A percentile compares a stretch with the other conserved stretches of the same genome.
phyloP scores from a whole-genome alignment of 2,888 invertebrate genomes.

The Tuta absoluta region DNA sequence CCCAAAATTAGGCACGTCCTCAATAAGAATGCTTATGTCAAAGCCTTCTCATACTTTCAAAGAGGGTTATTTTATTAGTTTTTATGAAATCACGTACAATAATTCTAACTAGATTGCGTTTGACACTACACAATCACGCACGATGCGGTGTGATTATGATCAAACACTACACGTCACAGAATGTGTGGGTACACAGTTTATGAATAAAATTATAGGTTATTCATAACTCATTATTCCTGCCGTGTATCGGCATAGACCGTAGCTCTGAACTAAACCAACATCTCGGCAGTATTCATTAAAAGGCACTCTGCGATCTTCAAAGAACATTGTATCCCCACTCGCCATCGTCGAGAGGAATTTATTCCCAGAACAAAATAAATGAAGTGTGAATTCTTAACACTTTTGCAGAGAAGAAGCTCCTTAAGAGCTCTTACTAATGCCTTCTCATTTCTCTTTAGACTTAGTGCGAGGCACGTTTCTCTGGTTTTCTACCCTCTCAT shows the following conservation, averaged over 20 bases:
- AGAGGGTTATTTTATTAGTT: no score
- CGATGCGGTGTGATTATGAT: no score
- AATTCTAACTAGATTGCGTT: no score
- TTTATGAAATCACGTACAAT: no score
- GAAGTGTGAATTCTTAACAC: slow-evolving; percentile 13
- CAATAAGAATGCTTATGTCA: no score
- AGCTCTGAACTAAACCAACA: neutral
- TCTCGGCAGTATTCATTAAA: neutral
- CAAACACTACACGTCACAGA: no score
- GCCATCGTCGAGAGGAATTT: slow-evolving; percentile 3
- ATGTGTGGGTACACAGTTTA: no score
- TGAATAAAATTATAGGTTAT: no score
- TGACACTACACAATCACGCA: no score
- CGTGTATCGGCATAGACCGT: neutral
- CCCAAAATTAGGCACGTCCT: no score
- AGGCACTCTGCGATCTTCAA: slow-evolving; percentile 1
- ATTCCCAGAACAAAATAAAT: slow-evolving; percentile 14
- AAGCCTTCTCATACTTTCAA: no score
- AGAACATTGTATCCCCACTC: slow-evolving; percentile 9
- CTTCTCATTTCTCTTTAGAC: slow-evolving; percentile 9
- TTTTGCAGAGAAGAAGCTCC: slow-evolving; percentile 9
- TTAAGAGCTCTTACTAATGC: slow-evolving; percentile 14
- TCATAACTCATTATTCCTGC: neutral
- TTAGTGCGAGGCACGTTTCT: neutral
- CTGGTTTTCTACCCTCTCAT: slow-evolving; percentile 6